A percentile compares a stretch with the other conserved stretches of the same genome.
These are phyloP conservation scores for Sylvia borin DNA, from an alignment of 2,797 vertebrate species.

Conservation along the genomic window DNA sequence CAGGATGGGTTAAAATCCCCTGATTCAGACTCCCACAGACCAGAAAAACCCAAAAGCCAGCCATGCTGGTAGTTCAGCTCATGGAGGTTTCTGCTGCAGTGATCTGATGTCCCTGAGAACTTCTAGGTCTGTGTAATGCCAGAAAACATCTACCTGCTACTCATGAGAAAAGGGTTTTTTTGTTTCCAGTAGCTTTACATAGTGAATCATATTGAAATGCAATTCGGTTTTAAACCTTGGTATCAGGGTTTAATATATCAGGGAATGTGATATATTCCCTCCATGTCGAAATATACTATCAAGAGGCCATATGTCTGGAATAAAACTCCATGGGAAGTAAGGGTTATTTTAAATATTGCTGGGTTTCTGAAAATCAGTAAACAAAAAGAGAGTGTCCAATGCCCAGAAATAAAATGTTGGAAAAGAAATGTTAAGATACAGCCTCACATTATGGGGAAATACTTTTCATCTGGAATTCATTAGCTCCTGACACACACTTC, in stretches of 20 bases:
- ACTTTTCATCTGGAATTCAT: slow-evolving; percentile 58
- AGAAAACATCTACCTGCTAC: neutral
- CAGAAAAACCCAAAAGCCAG: neutral
- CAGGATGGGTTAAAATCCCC: neutral
- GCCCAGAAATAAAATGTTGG: slow-evolving; percentile 13
- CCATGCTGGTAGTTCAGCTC: neutral
- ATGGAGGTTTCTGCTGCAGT: neutral
- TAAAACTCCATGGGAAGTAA: slow-evolving; percentile 9
- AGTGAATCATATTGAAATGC: neutral
- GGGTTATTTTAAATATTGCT: slow-evolving; percentile 11
- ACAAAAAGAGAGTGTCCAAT: slow-evolving; percentile 3
- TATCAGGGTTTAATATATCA: neutral
- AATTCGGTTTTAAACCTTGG: slow-evolving; percentile 21
- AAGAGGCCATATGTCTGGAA: neutral
- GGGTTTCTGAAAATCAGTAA: neutral
- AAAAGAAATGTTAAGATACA: slow-evolving; percentile 43
- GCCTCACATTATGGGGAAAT: neutral
- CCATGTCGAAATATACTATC: neutral
- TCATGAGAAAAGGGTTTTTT: neutral
- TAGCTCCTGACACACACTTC: slow-evolving; percentile 30
- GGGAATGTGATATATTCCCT: neutral
- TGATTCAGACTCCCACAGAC: neutral
- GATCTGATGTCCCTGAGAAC: neutral
- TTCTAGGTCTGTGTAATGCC: neutral
- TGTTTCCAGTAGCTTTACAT: neutral